Conservation (phyloP, 2,888 invertebrate species). For the Acholoe squamosa region DNA sequence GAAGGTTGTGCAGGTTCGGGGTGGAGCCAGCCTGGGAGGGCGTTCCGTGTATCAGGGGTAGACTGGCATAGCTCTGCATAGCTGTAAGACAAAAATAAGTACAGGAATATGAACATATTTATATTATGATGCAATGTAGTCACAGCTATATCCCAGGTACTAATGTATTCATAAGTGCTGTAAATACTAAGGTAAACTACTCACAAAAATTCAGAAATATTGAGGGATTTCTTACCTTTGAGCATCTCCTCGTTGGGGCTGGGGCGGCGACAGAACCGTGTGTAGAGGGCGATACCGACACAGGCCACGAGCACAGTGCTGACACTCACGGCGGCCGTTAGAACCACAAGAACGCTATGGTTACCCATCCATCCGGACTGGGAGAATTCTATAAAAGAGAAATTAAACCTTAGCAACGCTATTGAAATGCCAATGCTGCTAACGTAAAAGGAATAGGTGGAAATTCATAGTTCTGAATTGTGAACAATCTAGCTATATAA, state of each 20-base stretch:
- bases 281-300: background rate
- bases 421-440: no score
- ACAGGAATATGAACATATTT: no score
- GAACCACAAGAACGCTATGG: background rate
- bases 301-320: background rate
- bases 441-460: no score
- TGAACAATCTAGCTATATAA: no score
- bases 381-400: no score
- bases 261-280: background rate
- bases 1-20: slow-evolving; percentile 16
- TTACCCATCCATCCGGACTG: background rate
- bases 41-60: background rate
- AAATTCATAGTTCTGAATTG: no score
- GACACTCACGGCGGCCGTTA: slow-evolving; percentile 13
- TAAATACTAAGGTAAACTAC: no score
- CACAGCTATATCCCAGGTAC: no score
- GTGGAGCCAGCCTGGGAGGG: background rate
- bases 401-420: no score
- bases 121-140: no score
- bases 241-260: slow-evolving; percentile 44
- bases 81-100: slow-evolving; percentile 23
- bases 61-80: slow-evolving; percentile 52
- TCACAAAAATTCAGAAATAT: no score
- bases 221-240: background rate
- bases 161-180: no score